A percentile compares a stretch with the other conserved stretches of the same genome.
Conservation (phyloP, 2,113 vertebrate species). For the Trematocara stigmaticum region DNA sequence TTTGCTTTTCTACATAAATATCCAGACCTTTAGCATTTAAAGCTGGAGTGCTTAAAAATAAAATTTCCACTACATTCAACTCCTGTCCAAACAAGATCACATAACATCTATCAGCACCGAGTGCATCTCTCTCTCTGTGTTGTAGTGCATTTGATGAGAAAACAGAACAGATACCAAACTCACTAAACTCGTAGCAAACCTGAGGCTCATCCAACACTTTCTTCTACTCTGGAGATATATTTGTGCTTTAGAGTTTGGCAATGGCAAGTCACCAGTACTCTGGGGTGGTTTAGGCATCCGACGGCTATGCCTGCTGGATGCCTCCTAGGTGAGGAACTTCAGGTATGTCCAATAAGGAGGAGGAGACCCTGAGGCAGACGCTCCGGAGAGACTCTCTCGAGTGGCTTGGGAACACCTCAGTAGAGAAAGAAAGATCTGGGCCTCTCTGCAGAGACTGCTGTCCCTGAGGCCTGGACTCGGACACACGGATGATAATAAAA, state of each 20-base stretch:
- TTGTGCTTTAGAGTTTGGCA: not conserved
- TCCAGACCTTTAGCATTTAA: not conserved
- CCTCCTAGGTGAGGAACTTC: not conserved
- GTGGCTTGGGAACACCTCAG: not conserved
- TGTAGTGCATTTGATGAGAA: not conserved
- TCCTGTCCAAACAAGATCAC: not conserved
- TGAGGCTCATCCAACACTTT: not conserved
- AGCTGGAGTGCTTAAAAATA: not conserved
- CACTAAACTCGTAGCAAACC: fast-evolving
- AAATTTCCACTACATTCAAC: not conserved
- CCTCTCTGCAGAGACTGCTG: not conserved
- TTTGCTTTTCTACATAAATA: not conserved
- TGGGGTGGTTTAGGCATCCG: not conserved
- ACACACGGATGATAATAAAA: not conserved
- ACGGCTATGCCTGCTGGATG: not conserved
- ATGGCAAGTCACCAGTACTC: not conserved
- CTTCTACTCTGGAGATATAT: not conserved
- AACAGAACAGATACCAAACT: not conserved
- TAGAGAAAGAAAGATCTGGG: not conserved
- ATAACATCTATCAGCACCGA: not conserved
- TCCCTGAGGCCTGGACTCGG: not conserved
- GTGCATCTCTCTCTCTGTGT: not conserved
- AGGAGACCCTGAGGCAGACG: not conserved
- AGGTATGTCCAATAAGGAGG: not conserved
- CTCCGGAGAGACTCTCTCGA: not conserved